phyloP scores from a whole-genome alignment of 1,140 invertebrate species.

The Cyphomyrmex costatus region DNA sequence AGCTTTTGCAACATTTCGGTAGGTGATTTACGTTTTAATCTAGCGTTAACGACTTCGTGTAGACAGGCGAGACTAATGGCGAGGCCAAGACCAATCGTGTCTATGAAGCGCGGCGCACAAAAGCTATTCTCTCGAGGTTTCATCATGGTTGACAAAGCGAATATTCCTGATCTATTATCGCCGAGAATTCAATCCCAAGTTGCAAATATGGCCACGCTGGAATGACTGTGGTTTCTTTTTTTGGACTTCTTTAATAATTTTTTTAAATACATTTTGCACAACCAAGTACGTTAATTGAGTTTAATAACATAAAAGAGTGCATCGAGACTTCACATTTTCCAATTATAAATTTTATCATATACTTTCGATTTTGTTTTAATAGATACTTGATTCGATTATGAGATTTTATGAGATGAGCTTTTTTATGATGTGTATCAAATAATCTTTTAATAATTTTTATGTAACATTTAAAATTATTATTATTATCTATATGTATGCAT shows the following conservation, averaged over 20 bases:
- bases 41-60: constrained; percentile 64
- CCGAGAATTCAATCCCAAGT: constrained; percentile 40
- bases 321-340: background rate
- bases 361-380: background rate
- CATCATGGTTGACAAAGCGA: constrained; percentile 58
- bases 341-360: background rate
- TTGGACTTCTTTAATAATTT: background rate
- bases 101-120: constrained; percentile 76
- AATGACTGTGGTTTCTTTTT: constrained; percentile 3
- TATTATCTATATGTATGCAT: background rate
- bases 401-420: background rate
- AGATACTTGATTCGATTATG: background rate
- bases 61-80: constrained; percentile 71
- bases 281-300: background rate
- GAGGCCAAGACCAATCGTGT: constrained; percentile 75
- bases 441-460: too few relatives aligned
- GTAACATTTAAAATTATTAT: background rate
- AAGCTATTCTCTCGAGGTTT: constrained; percentile 46
- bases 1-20: constrained; percentile 55
- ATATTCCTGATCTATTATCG: constrained; percentile 58
- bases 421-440: background rate
- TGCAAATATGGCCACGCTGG: constrained; percentile 18
- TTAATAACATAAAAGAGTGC: background rate
- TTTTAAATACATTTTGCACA: background rate
- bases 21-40: constrained; percentile 66